These are phyloP conservation scores for Hippoglossus stenolepis DNA, from an alignment of 2,113 vertebrate genomes.

Conservation along the genomic window DNA sequence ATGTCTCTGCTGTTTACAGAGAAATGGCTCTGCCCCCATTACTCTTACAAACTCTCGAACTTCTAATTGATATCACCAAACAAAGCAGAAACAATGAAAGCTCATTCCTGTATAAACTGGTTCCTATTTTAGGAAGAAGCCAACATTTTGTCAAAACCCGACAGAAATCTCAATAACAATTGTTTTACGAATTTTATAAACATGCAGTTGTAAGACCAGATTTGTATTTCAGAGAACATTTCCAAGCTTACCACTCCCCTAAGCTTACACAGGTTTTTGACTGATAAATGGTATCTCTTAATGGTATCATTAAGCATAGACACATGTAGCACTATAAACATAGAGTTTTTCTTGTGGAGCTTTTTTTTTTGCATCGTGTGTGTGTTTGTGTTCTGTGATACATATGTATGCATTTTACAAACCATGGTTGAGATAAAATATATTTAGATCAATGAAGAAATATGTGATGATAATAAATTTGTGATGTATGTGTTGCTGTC, in stretches of 20 bases:
- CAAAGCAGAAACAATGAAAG: neutral
- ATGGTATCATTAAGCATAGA: no score
- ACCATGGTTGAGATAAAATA: conserved; percentile 30
- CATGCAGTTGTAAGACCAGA: neutral
- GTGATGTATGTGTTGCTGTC: conserved; percentile 44
- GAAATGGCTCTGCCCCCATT: neutral
- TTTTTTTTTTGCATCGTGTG: neutral
- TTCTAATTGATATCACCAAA: neutral
- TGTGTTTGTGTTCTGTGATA: conserved; percentile 44
- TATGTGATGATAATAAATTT: conserved; percentile 37
- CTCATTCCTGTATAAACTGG: neutral
- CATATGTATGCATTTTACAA: conserved; percentile 41
- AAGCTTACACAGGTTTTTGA: neutral
- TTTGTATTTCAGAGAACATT: conserved; percentile 1
- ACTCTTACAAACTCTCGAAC: neutral
- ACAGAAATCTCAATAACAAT: neutral
- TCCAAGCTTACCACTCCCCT: neutral
- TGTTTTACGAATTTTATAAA: neutral
- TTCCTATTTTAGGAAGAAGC: neutral
- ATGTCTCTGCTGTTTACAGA: neutral
- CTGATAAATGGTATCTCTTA: neutral
- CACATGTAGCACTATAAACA: no score
- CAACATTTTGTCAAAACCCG: neutral
- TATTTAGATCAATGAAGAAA: conserved; percentile 7
- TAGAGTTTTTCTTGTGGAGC: neutral